Evolutionary conservation across 2,113 vertebrate genomes (phyloP), one percentile per base, ranked within the genome.

Genomic region (Philantomba maxwellii): DNA sequence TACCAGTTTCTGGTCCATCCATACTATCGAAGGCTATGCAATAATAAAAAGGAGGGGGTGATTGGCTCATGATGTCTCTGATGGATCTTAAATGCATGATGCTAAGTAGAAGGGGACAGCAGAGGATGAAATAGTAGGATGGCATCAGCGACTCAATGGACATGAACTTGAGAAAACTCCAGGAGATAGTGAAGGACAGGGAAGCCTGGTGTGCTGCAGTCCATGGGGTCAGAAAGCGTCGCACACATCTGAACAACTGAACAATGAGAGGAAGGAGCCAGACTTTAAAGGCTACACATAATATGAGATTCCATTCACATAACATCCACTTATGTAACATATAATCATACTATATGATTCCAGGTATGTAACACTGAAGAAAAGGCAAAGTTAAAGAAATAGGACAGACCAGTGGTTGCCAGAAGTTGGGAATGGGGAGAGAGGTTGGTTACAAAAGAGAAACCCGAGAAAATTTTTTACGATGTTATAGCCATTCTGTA

Each of bases 31-130:
- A 6, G 23, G 15, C n/a, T 6, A 4, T 77, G 28, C 4, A 78
- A 6, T 5, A 53, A 9, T 49, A 15, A 75, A 45, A 19, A 25
- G 43, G 30, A 47, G 4, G 0, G 17, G 49, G 14, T 7, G 6
- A 43, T 6, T 49, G 30, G 33, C 10, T 26, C 4, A 0, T 28
- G 33, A 4, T 36, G 4, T 10, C 25, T 12, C 9, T n/a, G n/a
- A 11, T 11, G 45, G 33, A 36, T 36, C 80, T 66, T 62, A 11
- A n/a, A 30, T 15, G 14, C 25, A 9, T 10, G 5, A 7, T 1
- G 43, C 64, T 66, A 10, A 36, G 23, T 26, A 75, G 70, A 75
- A 75, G 23, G 70, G 36, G 70, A 70, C 12, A 7, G 36, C 36
- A 75, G 70, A 75, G 23, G 21, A 26, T 75, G 11, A 75, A 25